Evolutionary conservation across 1,140 invertebrate genomes (phyloP), one percentile per base, ranked within the genome.

Genomic region (Coenobita brevimanus): DNA sequence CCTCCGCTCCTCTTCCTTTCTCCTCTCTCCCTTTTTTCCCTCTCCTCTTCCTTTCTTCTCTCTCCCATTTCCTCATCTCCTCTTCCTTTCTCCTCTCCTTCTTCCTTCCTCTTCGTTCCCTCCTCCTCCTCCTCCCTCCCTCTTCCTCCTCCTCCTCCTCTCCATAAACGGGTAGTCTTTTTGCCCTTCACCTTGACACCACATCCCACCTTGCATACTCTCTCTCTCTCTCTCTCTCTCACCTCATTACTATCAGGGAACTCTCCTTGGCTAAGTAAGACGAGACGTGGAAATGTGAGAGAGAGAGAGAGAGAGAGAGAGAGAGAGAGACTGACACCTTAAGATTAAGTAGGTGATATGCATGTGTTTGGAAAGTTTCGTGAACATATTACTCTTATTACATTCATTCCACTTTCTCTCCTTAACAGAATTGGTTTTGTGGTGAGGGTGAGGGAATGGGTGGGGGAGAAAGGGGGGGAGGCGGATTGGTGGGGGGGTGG

Each of bases 291-390:
- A 24, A 80, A 24, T 57, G 50, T 57, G 76, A 76, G 73, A 76
- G 24, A 76, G 73, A 76, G 73, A 76, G 30, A 75, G 30, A 75
- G 38, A 41, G 38, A 41, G 73, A 76, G 0, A 46, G 41, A 24
- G 38, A 30, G 64, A 6, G 36, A 69, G 64, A 17, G 36, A 15
- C 3, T 30, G 6, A 62, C 15, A 69, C 15, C 24, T 30, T 4
- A 27, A 17, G 17, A 62, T 62, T 17, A 62, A 4, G 57, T n/a
- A 62, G 27, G 27, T 17, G 57, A 62, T 17, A 24, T n/a, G 57
- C 17, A 62, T 2, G 1, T n/a, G 57, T 30, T 64, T 64, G 62
- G 62, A 62, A 17, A 62, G 57, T 10, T 54, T 10, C 21, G 21
- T 54, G 21, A 10, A 33, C 33, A 73, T 33, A 73, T 33, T 10